These are phyloP conservation scores for Volucella inanis DNA, from an alignment of 2,888 invertebrate species.

Conservation along the genomic window DNA sequence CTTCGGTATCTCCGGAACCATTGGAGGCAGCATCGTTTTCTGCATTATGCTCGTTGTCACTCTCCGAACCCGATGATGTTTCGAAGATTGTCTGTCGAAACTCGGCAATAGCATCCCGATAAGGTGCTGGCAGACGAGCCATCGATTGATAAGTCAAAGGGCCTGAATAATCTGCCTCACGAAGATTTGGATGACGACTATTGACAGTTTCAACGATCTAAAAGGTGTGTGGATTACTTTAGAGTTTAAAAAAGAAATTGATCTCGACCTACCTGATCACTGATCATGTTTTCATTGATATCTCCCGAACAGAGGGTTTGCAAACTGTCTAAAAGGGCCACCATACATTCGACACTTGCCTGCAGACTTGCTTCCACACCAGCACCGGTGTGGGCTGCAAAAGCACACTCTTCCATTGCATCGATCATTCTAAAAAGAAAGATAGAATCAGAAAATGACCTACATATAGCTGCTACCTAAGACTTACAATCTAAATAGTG, in stretches of 20 bases:
- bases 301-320: constrained; percentile 92
- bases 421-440: constrained; percentile 90
- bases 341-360: constrained; percentile 92
- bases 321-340: constrained; percentile 91
- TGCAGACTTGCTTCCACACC: constrained; percentile 90
- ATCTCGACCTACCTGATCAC: constrained; percentile 78
- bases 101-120: constrained; percentile 89
- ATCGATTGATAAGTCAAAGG: constrained; percentile 93
- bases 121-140: constrained; percentile 91
- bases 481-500: constrained; percentile 90
- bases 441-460: background rate
- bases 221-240: constrained; percentile 15
- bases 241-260: constrained; percentile 62
- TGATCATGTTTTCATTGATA: constrained; percentile 85
- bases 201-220: constrained; percentile 86
- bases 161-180: constrained; percentile 91
- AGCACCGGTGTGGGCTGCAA: constrained; percentile 86
- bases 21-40: constrained; percentile 89
- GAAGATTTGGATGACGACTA: constrained; percentile 86
- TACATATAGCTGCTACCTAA: background rate
- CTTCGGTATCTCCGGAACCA: constrained; percentile 87
- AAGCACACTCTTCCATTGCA: constrained; percentile 95
- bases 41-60: constrained; percentile 89
- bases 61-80: constrained; percentile 85
- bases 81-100: constrained; percentile 87